These are phyloP conservation scores for Grammatotria lemairii DNA, from an alignment of 2,113 vertebrate species.

Conservation along the genomic window DNA sequence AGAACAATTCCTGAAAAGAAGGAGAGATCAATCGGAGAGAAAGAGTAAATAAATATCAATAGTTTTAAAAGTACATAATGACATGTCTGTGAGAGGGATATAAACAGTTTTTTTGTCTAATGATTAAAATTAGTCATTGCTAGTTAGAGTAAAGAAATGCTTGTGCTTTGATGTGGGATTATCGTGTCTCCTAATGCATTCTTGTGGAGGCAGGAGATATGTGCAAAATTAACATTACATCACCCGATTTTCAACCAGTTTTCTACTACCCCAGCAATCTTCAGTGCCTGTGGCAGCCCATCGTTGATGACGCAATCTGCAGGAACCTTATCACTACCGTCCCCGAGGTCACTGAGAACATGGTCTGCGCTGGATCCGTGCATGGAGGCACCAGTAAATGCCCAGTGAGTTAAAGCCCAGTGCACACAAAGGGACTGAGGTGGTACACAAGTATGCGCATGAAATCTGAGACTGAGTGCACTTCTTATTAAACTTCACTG, in stretches of 20 bases:
- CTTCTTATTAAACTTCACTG: neutral
- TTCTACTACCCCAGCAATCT: conserved; percentile 62
- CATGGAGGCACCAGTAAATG: conserved; percentile 73
- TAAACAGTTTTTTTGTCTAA: neutral
- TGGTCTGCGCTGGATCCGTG: conserved; percentile 79
- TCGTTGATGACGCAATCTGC: conserved; percentile 67
- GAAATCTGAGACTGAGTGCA: neutral
- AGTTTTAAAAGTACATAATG: neutral
- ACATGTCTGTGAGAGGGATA: neutral
- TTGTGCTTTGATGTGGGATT: neutral
- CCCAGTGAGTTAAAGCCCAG: conserved; percentile 27
- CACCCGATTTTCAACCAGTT: neutral
- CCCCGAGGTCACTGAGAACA: conserved; percentile 66
- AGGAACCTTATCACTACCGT: neutral
- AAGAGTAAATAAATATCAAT: neutral
- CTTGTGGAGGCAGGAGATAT: neutral
- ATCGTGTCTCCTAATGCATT: neutral
- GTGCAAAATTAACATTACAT: neutral
- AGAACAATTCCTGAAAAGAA: neutral
- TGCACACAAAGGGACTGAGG: neutral
- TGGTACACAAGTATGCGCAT: neutral
- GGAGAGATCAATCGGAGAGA: neutral
- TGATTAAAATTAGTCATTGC: neutral
- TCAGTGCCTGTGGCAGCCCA: conserved; percentile 77
- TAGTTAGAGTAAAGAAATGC: neutral